These are phyloP conservation scores for Eleutherodactylus coqui DNA, from an alignment of 2,797 vertebrate genomes.

Conservation along the genomic window DNA sequence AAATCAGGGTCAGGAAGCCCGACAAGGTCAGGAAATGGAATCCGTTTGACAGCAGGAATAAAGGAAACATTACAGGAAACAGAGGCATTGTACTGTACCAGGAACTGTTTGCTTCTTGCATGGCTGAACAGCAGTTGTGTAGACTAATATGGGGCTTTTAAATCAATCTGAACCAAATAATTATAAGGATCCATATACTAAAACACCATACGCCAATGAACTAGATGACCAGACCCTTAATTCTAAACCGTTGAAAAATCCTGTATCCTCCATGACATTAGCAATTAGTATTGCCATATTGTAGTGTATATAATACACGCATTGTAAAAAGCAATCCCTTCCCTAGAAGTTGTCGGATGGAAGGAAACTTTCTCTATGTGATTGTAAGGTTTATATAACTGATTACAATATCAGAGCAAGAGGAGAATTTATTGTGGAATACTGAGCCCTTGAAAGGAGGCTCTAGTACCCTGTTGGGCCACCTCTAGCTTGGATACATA, in stretches of 20 bases:
- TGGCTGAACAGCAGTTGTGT: neutral
- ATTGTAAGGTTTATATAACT: too few species aligned
- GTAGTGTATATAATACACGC: too few species aligned
- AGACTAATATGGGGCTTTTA: neutral
- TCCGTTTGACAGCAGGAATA: constrained; percentile 33
- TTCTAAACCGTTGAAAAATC: neutral
- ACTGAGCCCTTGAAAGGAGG: too few species aligned
- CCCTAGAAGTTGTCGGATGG: too few species aligned
- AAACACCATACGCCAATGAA: neutral
- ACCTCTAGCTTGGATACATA: too few species aligned
- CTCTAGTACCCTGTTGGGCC: too few species aligned
- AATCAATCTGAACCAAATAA: neutral
- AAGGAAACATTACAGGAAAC: constrained; percentile 44
- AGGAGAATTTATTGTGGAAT: too few species aligned
- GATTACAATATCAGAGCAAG: too few species aligned
- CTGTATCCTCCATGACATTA: neutral
- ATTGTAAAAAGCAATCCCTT: too few species aligned
- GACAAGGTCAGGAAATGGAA: constrained; percentile 50
- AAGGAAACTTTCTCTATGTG: too few species aligned
- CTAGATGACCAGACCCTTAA: neutral
- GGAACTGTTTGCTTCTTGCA: neutral
- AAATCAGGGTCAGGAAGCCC: constrained; percentile 43
- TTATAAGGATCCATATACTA: neutral
- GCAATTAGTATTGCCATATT: too few species aligned
- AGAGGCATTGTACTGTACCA: constrained; percentile 21